Base-by-base conservation (phyloP, 2,797 vertebrate genomes). In the Apogon hyalosoma region DNA sequence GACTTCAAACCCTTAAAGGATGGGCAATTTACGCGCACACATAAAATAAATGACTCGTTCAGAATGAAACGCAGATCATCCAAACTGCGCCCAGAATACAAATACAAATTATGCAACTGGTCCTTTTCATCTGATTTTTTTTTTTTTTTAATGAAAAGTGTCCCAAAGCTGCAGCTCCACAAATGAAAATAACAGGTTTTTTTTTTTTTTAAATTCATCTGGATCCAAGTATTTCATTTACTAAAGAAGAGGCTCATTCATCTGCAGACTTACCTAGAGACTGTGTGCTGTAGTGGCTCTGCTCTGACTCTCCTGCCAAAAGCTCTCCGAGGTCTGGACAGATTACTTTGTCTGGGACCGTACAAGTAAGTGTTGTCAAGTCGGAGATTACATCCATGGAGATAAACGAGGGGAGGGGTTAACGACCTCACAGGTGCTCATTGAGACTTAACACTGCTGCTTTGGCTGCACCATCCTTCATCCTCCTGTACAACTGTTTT, bases 251-350 rank as follows among this genome's bases (percentile, higher is more conserved):
- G 43, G 31, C 69, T 52, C 40, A 61, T 73, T 43, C 53, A 54
- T 2, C 7, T 11, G 28, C 59, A 39, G 18, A 89, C 92, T 93
- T 56, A 94, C 94, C 93, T 31, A 38, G 76, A 87, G 77, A 53
- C 64, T 65, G 50, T 62, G 75, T 64, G 63, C 55, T 42, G 73
- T 0, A 9, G 66, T 41, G 64, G 80, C 76, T 84, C 74, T 18
- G 75, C 80, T 87, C 84, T 6, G 89, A 92, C 90, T 90, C 85
- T 89, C 80, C 89, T 78, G 82, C 18, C 61, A 53, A 74, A 80
- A 71, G 82, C 88, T 80, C 52, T 11, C 54, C 45, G 36, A 61
- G 60, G 61, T 85, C 85, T 90, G 91, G 16, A 73, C 73, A 48
- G 83, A 83, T 90, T 77, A 89, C 47, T 60, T n/a, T 13, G 78